Percentiles rank a stretch among this genome's conserved stretches.
These are phyloP conservation scores for Hemibagrus wyckioides DNA, from an alignment of 2,113 vertebrate genomes.

Conservation along the genomic window DNA sequence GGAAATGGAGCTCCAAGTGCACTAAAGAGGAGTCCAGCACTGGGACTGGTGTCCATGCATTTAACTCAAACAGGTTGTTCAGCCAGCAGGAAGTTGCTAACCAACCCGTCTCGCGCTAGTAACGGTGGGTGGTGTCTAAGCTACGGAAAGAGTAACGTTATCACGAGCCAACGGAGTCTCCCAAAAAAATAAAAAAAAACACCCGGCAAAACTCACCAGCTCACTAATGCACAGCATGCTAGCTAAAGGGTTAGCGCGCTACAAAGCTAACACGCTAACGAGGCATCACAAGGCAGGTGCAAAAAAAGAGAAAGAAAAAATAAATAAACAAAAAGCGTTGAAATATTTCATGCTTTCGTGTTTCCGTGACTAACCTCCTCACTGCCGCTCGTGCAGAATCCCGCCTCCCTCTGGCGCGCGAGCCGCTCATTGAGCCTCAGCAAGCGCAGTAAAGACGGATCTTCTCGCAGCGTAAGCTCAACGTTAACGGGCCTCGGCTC, in stretches of 20 bases:
- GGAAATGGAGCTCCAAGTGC: too few species aligned
- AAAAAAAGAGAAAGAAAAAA: neutral
- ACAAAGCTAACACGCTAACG: neutral
- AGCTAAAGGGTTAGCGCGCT: neutral
- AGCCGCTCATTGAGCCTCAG: conserved; percentile 78
- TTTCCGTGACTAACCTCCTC: conserved; percentile 68
- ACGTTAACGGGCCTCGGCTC: conserved; percentile 79
- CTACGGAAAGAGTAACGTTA: neutral
- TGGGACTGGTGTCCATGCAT: too few species aligned
- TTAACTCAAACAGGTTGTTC: neutral
- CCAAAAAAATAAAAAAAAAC: too few species aligned
- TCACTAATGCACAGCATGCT: neutral
- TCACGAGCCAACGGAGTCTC: neutral
- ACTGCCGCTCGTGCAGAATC: conserved; percentile 76
- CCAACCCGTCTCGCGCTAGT: neutral
- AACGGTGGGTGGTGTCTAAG: neutral
- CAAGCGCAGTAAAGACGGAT: conserved; percentile 77
- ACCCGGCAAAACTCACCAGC: too few species aligned
- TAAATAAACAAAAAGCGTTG: too few species aligned
- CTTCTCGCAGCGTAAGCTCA: conserved; percentile 76
- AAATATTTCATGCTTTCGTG: neutral
- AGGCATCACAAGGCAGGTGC: neutral
- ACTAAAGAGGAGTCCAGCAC: too few species aligned
- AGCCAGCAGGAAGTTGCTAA: neutral
- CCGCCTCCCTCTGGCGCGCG: conserved; percentile 74